Conservation (phyloP, 2,888 invertebrate genomes). For the Digitonthophagus gazella region DNA sequence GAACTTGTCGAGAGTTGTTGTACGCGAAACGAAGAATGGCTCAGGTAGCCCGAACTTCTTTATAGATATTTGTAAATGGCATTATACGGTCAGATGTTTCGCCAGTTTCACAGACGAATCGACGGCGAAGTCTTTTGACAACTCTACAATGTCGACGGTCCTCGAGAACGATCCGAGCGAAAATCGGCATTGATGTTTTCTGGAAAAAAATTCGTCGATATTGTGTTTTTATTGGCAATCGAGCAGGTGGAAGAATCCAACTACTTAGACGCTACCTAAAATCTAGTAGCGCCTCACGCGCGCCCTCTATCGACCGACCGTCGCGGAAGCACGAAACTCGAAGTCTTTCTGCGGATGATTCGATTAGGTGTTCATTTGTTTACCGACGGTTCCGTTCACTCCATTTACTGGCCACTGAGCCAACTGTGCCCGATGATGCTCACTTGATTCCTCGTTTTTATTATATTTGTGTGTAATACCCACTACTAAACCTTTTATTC, state of each 20-base stretch:
- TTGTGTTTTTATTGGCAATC: slow-evolving; percentile 6
- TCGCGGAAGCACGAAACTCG: slow-evolving; percentile 21
- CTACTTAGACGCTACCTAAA: not conserved
- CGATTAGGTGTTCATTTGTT: slow-evolving; percentile 51
- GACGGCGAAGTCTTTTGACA: slow-evolving; percentile 5
- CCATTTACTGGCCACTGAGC: slow-evolving; percentile 51
- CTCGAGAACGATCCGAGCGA: not conserved
- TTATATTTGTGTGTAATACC: slow-evolving; percentile 27
- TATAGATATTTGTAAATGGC: slow-evolving; percentile 21
- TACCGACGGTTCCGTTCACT: slow-evolving; percentile 47
- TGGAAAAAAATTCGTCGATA: not conserved
- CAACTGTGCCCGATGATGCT: slow-evolving; percentile 41
- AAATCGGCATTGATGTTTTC: too few species aligned
- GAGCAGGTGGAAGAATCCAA: slow-evolving; percentile 27
- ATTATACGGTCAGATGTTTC: slow-evolving; percentile 25
- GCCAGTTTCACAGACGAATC: slow-evolving; percentile 15
- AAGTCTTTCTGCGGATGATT: slow-evolving; percentile 42
- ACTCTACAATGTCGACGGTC: not conserved
- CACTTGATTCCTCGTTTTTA: slow-evolving; percentile 39
- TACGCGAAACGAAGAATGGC: slow-evolving; percentile 11
- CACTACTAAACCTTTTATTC: not conserved
- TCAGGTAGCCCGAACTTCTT: slow-evolving; percentile 5
- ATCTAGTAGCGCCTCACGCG: not conserved
- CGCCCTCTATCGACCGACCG: not conserved
- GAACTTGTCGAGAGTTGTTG: slow-evolving; percentile 6